phyloP scores from a whole-genome alignment of 2,888 invertebrate species.

The Clanis bilineata region DNA sequence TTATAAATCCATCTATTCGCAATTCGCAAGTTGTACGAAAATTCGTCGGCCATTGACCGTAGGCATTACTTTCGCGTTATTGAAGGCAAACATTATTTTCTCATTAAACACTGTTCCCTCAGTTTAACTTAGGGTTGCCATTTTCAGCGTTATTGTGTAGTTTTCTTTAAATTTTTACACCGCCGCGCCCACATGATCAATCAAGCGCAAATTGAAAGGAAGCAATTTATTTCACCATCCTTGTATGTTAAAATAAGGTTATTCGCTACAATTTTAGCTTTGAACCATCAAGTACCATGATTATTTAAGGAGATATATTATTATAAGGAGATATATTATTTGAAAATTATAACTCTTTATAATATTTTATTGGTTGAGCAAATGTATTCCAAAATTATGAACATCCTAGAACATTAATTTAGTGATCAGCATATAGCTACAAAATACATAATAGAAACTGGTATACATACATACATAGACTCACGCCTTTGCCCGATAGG shows the following conservation, averaged over 20 bases:
- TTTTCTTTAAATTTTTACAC: background rate
- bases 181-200: background rate
- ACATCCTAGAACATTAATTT: too few species aligned
- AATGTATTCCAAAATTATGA: too few species aligned
- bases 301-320: too few species aligned
- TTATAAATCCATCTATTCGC: slow-evolving; percentile 24
- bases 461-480: too few species aligned
- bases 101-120: slow-evolving; percentile 33
- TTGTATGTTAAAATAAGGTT: background rate
- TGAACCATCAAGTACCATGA: too few species aligned
- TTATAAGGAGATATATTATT: too few species aligned
- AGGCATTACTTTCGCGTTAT: slow-evolving; percentile 37
- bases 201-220: background rate
- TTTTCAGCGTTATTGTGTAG: background rate
- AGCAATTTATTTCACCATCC: slow-evolving; percentile 24
- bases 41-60: slow-evolving; percentile 20
- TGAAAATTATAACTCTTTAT: too few species aligned
- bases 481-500: too few species aligned
- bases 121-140: slow-evolving; percentile 18
- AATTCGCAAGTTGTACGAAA: slow-evolving; percentile 20
- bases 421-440: too few species aligned
- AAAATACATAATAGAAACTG: too few species aligned
- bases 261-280: too few species aligned
- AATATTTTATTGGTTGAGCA: too few species aligned
- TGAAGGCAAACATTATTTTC: slow-evolving; percentile 39